These are phyloP conservation scores for Andrena praecox DNA, from an alignment of 2,888 invertebrate genomes.

Conservation along the genomic window DNA sequence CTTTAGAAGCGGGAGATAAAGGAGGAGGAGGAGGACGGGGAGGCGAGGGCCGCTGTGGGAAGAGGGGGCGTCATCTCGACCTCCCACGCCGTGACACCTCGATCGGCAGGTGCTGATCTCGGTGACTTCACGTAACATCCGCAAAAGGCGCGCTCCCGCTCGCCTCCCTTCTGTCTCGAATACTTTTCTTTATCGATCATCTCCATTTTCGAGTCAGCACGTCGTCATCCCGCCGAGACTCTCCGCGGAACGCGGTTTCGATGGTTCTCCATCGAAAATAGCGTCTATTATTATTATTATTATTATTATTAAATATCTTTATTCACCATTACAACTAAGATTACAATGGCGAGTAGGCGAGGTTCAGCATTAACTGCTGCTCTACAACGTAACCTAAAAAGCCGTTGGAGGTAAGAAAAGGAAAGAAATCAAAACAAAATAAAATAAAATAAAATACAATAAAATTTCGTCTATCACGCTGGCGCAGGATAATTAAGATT, in stretches of 20 bases:
- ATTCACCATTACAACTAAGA: too few relatives aligned
- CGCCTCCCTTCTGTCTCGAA: constrained; percentile 28
- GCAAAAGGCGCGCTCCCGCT: constrained; percentile 24
- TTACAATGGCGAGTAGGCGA: too few relatives aligned
- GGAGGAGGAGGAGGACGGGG: background rate
- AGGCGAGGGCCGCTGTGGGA: background rate
- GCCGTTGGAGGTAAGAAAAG: too few relatives aligned
- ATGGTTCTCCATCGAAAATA: background rate
- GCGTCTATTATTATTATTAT: too few relatives aligned
- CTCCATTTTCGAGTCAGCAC: background rate
- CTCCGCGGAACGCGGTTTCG: background rate
- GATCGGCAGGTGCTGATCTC: constrained; percentile 63
- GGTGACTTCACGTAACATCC: constrained; percentile 45
- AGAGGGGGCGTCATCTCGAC: constrained; percentile 21
- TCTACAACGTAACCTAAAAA: too few relatives aligned
- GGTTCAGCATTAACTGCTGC: too few relatives aligned
- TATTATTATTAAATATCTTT: too few relatives aligned
- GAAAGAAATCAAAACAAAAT: too few relatives aligned
- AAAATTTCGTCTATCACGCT: too few relatives aligned
- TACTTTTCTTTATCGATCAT: constrained; percentile 32
- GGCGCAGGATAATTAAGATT: too few relatives aligned
- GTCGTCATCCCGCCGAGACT: background rate
- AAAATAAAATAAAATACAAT: too few relatives aligned
- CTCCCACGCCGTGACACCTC: constrained; percentile 66
- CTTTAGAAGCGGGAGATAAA: constrained; percentile 23